Percentiles rank a stretch among this genome's conserved stretches.
Evolutionary conservation across 2,797 vertebrate species (phyloP).

Genomic region (Malurus leucopterus): DNA sequence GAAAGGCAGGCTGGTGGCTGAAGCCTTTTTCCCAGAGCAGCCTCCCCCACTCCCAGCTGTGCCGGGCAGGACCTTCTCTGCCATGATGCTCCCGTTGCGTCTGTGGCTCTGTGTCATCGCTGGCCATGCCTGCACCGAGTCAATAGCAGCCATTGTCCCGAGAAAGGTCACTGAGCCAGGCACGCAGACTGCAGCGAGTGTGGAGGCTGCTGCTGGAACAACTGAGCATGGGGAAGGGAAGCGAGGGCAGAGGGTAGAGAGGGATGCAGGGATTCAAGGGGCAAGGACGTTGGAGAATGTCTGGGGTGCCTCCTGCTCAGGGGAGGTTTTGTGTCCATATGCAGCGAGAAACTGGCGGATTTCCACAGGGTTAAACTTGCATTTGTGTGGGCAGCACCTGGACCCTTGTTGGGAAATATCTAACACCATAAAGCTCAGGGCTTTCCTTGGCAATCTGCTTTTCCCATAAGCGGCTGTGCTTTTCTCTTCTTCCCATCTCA

Average conservation of each 20-base stretch:
- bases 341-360: rapidly evolving
- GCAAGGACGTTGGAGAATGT: not conserved
- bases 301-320: not conserved
- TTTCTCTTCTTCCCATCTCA: not conserved
- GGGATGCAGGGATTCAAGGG: not conserved
- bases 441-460: conserved; percentile 36
- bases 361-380: not conserved
- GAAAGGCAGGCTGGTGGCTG: not conserved
- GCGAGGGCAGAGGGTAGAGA: not conserved
- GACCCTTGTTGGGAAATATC: not conserved
- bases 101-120: conserved; percentile 21
- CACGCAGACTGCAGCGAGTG: not conserved
- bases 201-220: conserved; percentile 29
- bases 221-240: not conserved
- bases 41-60: conserved; percentile 44
- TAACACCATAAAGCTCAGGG: not conserved
- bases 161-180: conserved; percentile 62
- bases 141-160: conserved; percentile 61
- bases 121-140: not conserved
- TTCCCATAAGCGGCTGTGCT: conserved; percentile 21
- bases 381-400: not conserved
- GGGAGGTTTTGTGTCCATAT: not conserved
- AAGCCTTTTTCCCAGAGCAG: not conserved
- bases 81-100: not conserved
- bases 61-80: not conserved